These are phyloP conservation scores for Ibycter americanus DNA, from an alignment of 2,797 vertebrate species.

Conservation along the genomic window DNA sequence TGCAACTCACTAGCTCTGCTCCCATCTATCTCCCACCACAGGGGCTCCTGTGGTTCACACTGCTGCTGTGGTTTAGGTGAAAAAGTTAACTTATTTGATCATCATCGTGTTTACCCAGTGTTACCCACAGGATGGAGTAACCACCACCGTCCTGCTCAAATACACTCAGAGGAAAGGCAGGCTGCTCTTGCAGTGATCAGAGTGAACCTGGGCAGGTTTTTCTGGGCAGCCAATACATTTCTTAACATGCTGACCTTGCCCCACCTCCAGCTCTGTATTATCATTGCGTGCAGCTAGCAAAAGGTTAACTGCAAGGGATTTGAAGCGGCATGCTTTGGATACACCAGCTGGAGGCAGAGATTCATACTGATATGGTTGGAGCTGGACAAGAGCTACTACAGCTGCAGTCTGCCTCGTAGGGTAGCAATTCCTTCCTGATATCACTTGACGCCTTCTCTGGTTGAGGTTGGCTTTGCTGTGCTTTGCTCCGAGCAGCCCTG, in stretches of 20 bases:
- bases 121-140: background rate
- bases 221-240: background rate
- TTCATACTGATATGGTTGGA: background rate
- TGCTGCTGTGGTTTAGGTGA: background rate
- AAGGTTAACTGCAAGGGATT: background rate
- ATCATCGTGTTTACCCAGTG: background rate
- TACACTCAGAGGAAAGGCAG: background rate
- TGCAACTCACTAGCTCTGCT: background rate
- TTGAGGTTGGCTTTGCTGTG: background rate
- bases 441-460: background rate
- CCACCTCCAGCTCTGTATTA: background rate
- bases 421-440: background rate
- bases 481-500: background rate
- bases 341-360: background rate
- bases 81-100: background rate
- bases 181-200: background rate
- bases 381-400: background rate
- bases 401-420: background rate
- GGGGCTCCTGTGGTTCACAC: background rate
- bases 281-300: background rate
- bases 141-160: background rate
- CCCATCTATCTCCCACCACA: background rate
- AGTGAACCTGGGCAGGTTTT: background rate
- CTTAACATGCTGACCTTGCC: background rate
- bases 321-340: background rate